Percentiles rank a stretch among this genome's conserved stretches.
phyloP scores from a whole-genome alignment of 2,113 vertebrate genomes.

The Pterocles burchelli region DNA sequence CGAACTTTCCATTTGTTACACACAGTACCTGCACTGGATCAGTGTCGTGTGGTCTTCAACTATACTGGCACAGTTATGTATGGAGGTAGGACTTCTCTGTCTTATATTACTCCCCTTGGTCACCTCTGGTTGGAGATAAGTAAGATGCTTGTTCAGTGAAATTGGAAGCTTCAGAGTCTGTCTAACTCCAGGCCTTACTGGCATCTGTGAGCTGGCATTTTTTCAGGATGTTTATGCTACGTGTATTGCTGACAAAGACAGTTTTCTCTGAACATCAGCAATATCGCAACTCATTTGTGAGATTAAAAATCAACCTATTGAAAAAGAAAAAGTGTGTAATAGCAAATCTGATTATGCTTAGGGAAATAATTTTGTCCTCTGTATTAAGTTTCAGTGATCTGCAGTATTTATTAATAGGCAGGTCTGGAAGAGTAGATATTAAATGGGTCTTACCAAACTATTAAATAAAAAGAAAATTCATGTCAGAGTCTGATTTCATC shows the following conservation, averaged over 20 bases:
- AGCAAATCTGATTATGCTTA: neutral
- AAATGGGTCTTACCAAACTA: neutral
- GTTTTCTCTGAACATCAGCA: conserved; percentile 1
- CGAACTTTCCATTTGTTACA: conserved; percentile 97
- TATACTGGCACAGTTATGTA: conserved; percentile 98
- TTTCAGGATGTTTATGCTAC: neutral
- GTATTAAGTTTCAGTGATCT: neutral
- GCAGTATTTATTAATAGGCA: neutral
- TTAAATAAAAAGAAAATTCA: neutral
- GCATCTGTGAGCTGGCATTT: neutral
- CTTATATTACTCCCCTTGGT: neutral
- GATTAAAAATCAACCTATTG: neutral
- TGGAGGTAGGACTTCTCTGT: conserved; percentile 83
- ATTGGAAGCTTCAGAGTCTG: neutral
- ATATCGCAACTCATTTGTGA: neutral
- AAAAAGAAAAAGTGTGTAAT: neutral
- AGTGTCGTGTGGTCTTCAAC: conserved; percentile 99
- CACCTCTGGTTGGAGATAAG: neutral
- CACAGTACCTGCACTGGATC: conserved; percentile 96
- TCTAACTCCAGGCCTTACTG: neutral
- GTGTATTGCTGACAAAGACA: neutral
- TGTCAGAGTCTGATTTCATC: neutral
- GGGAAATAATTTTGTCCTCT: neutral
- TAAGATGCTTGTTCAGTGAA: neutral
- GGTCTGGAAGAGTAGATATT: neutral